Conservation (phyloP, 1,140 invertebrate genomes). For the Campodea augens region DNA sequence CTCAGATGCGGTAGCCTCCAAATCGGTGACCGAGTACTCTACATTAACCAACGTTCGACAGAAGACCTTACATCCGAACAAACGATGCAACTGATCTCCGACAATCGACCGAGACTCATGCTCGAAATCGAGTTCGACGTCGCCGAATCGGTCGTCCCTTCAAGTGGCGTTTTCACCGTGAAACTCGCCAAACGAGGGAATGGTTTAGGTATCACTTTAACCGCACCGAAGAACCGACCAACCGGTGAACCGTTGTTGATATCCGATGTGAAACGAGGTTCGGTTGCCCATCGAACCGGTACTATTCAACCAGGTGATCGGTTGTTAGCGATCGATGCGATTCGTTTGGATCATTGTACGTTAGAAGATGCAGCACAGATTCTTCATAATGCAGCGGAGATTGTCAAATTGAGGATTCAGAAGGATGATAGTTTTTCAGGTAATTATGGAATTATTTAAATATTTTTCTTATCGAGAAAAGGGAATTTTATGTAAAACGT, state of each 20-base stretch:
- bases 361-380: slow-evolving; percentile 54
- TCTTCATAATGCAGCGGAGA: slow-evolving; percentile 46
- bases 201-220: slow-evolving; percentile 71
- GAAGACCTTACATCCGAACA: slow-evolving; percentile 28
- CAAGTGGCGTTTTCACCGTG: slow-evolving; percentile 73
- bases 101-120: slow-evolving; percentile 31
- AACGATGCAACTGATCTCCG: slow-evolving; percentile 26
- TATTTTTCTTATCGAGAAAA: neutral
- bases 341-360: slow-evolving; percentile 49
- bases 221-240: slow-evolving; percentile 23
- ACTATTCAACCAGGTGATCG: slow-evolving; percentile 69
- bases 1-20: slow-evolving; percentile 51
- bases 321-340: slow-evolving; percentile 68
- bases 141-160: slow-evolving; percentile 75
- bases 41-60: slow-evolving; percentile 45
- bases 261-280: slow-evolving; percentile 68
- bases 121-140: slow-evolving; percentile 75
- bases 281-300: slow-evolving; percentile 72
- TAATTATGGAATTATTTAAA: slow-evolving; percentile 13
- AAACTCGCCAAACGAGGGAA: slow-evolving; percentile 56
- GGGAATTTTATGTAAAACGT: neutral
- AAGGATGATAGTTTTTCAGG: slow-evolving; percentile 34
- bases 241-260: slow-evolving; percentile 49
- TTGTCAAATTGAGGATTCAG: slow-evolving; percentile 52
- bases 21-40: slow-evolving; percentile 60